Percentiles rank a stretch among this genome's conserved stretches.
phyloP scores from a whole-genome alignment of 2,113 vertebrate genomes.

The Protobothrops flavoviridis region DNA sequence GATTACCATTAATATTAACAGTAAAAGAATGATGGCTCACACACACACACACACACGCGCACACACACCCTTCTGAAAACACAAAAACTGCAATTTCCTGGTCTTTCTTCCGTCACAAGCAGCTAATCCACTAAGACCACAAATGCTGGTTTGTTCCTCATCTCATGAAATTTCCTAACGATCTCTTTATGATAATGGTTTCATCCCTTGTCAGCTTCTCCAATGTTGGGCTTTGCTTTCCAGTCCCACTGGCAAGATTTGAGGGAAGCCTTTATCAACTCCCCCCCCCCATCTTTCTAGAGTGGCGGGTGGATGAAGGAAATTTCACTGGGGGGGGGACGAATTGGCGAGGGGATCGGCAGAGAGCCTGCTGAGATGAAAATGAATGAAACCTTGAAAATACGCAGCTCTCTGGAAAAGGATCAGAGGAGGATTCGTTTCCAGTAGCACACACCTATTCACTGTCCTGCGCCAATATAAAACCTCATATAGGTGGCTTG shows the following conservation, averaged over 20 bases:
- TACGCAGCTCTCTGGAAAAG: background rate
- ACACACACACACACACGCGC: too few species aligned
- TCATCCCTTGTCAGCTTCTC: background rate
- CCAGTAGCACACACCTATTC: background rate
- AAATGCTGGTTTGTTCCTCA: background rate
- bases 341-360: background rate
- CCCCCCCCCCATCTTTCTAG: background rate
- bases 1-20: background rate
- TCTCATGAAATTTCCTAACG: background rate
- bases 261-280: background rate
- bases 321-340: background rate
- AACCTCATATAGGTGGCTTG: background rate
- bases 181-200: background rate
- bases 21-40: background rate
- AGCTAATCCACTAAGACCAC: background rate
- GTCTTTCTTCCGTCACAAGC: background rate
- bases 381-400: background rate
- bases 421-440: background rate
- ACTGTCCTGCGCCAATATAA: background rate
- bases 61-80: background rate
- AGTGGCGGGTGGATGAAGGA: background rate
- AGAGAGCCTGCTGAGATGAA: background rate
- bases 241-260: background rate
- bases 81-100: background rate
- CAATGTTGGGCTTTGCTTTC: background rate